Conservation (phyloP, 1,140 invertebrate species). For the Pseudomyrmex flavicornis region DNA sequence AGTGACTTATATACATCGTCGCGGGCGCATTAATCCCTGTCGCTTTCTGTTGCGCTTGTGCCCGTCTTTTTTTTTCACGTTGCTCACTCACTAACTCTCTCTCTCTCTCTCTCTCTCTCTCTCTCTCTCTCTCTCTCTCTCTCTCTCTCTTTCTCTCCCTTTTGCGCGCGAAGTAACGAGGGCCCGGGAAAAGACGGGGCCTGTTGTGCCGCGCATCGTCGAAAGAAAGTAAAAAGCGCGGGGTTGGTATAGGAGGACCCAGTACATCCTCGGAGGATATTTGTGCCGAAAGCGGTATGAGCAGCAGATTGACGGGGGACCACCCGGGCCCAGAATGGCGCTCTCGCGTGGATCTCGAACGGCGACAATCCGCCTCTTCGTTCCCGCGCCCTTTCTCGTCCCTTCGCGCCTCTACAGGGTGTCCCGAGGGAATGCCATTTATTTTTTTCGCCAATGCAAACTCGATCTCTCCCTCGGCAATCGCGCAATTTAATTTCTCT, state of each 20-base stretch:
- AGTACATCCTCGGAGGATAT: conserved; percentile 75
- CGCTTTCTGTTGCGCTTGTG: conserved; percentile 15
- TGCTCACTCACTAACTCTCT: not conserved
- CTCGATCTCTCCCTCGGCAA: not conserved
- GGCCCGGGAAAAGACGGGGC: conserved; percentile 31
- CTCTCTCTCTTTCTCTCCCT: too few relatives aligned
- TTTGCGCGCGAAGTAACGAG: conserved; percentile 32
- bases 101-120: too few relatives aligned
- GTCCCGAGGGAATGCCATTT: not conserved
- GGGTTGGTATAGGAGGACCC: conserved; percentile 36
- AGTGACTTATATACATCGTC: not conserved
- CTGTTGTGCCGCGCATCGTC: conserved; percentile 35
- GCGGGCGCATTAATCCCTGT: conserved; percentile 35
- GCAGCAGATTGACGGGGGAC: conserved; percentile 78
- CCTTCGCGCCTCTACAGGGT: conserved; percentile 43
- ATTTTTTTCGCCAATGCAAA: not conserved
- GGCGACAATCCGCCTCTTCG: conserved; percentile 66
- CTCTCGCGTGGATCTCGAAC: conserved; percentile 69
- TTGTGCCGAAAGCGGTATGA: conserved; percentile 78
- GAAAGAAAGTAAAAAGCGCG: conserved; percentile 57
- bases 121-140: too few relatives aligned
- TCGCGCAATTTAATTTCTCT: not conserved
- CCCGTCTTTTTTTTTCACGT: conserved; percentile 31
- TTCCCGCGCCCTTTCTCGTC: conserved; percentile 39
- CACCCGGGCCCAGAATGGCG: conserved; percentile 74